Evolutionary conservation across 2,888 invertebrate species (phyloP).

Genomic region (Eledone cirrhosa): DNA sequence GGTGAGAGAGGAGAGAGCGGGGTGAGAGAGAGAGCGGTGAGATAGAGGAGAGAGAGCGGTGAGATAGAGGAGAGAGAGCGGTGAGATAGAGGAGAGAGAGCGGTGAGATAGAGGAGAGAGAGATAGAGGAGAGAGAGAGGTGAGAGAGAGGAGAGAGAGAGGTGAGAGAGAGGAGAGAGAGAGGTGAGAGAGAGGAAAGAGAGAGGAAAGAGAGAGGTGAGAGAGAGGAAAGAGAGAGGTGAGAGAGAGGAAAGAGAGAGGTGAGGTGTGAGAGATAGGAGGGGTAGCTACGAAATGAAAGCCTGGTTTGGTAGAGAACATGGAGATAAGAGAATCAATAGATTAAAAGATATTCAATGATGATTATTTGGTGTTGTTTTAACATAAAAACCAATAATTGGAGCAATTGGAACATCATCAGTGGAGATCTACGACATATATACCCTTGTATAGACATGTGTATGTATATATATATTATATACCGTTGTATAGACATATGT

Average conservation of each 20-base stretch:
- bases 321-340: background rate
- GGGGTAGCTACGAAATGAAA: too few species aligned
- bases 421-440: too few species aligned
- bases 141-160: background rate
- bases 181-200: background rate
- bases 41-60: background rate
- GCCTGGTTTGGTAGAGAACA: background rate
- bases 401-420: too few species aligned
- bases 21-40: background rate
- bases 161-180: background rate
- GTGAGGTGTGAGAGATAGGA: too few species aligned
- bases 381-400: too few species aligned
- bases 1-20: background rate
- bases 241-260: background rate
- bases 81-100: too few species aligned
- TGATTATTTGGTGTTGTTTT: too few species aligned
- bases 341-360: too few species aligned
- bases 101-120: too few species aligned
- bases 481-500: background rate
- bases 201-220: background rate
- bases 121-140: background rate
- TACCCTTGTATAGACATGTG: background rate
- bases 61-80: too few species aligned
- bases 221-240: background rate
- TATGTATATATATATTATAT: background rate